A percentile compares a stretch with the other conserved stretches of the same genome.
Evolutionary conservation across 2,888 invertebrate species (phyloP).

Genomic region (Chymomyza fuscimana): DNA sequence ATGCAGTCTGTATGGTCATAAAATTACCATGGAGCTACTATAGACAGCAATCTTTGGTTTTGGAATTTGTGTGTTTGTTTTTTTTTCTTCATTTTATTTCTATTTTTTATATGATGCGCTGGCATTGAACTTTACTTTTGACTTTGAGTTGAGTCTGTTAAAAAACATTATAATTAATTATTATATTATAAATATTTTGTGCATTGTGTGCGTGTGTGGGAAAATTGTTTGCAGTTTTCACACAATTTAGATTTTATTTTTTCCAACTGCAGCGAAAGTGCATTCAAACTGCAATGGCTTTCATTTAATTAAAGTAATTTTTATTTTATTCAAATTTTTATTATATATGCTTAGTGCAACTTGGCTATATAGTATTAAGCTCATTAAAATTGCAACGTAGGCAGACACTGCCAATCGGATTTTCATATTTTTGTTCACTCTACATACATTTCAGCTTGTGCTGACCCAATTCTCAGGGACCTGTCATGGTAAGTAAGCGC

Average conservation of each 20-base stretch:
- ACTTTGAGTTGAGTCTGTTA: constrained; percentile 55
- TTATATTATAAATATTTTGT: constrained; percentile 66
- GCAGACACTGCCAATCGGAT: constrained; percentile 20
- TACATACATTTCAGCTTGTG: constrained; percentile 47
- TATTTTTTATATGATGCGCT: constrained; percentile 33
- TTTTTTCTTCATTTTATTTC: constrained; percentile 13
- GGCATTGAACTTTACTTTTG: constrained; percentile 71
- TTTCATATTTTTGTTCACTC: constrained; percentile 33
- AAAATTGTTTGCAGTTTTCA: constrained; percentile 53
- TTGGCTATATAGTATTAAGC: neutral
- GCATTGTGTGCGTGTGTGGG: constrained; percentile 57
- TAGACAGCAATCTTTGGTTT: constrained; percentile 25
- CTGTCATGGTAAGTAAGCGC: constrained; percentile 30
- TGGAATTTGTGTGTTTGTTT: constrained; percentile 29
- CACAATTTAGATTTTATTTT: constrained; percentile 44
- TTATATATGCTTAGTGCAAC: neutral
- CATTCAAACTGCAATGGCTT: constrained; percentile 4
- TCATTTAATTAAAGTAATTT: constrained; percentile 5
- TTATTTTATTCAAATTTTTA: constrained; percentile 10
- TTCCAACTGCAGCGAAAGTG: constrained; percentile 51
- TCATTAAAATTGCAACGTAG: constrained; percentile 17
- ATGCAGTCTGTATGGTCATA: constrained; percentile 24
- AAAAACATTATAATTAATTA: constrained; percentile 63
- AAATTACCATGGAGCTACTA: neutral
- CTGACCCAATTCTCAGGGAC: constrained; percentile 62